Percentiles rank a stretch among this genome's conserved stretches.
Conservation (phyloP, 1,140 invertebrate genomes). For the Steinernema feltiae region DNA sequence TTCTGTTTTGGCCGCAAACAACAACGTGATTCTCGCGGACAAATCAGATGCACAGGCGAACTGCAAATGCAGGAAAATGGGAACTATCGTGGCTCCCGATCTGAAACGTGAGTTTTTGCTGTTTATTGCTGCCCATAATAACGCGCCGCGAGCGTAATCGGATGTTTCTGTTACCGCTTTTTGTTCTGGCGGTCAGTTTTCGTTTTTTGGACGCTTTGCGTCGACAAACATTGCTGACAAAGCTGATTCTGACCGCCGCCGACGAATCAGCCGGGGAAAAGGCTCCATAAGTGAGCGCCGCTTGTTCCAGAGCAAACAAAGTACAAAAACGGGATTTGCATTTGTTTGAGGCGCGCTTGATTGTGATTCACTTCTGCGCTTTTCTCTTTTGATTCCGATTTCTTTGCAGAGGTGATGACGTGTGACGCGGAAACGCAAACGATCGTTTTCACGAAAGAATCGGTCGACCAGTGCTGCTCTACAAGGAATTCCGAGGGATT, state of each 20-base stretch:
- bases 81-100: not conserved
- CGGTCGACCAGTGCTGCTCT: not conserved
- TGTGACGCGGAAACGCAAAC: slow-evolving; percentile 11
- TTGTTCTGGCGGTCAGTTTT: not conserved
- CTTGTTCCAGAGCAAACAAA: not conserved
- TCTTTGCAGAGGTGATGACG: not conserved
- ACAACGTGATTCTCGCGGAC: not conserved
- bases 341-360: too few species aligned
- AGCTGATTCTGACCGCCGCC: not conserved
- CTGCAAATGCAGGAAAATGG: not conserved
- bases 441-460: not conserved
- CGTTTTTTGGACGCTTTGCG: not conserved
- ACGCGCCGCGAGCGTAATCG: not conserved
- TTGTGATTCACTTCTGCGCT: too few species aligned
- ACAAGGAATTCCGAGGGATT: not conserved
- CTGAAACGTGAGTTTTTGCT: not conserved
- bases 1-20: not conserved
- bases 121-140: not conserved
- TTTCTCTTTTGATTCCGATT: too few species aligned
- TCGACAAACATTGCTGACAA: not conserved
- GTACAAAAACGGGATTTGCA: not conserved
- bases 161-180: not conserved
- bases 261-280: not conserved
- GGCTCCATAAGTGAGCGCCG: not conserved
- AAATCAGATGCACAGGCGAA: not conserved